Evolutionary conservation across 2,113 vertebrate species (phyloP), one percentile per base, ranked within the genome.

Genomic region (Anoura caudifer): DNA sequence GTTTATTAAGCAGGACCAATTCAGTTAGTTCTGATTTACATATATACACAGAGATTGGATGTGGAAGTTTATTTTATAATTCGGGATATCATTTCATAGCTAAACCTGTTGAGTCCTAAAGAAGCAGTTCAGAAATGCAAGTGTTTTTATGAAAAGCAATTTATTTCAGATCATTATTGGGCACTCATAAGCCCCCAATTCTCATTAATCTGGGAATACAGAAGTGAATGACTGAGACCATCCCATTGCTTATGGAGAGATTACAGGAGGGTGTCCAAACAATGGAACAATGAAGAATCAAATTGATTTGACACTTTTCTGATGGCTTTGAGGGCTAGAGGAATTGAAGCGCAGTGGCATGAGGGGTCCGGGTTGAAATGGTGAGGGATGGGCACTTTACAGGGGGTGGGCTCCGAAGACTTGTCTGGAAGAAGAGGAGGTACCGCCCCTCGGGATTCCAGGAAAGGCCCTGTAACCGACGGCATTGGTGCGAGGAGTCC

Each of bases 191-290:
- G 6, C 31, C 1, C 14, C 20, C 7, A 15, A 1, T 43, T 63
- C 26, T 50, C 38, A 54, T 36, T 52, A 16, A 70, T 52, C 33
- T 41, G 7, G 31, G 70, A 7, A 38, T 12, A 26, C 7, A 4
- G 63, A 59, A 43, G 38, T 41, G 20, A 73, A 16, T 11, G n/a
- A 0, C 2, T 31, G 61, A 83, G 45, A 90, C 31, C 24, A 16
- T 11, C 8, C 12, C 2, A 17, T 3, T 0, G 65, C 7, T 24
- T 4, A 7, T 1, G 2, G 45, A 24, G 26, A 83, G 22, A 4
- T 1, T 20, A n/a, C 28, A 47, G 20, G 31, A 65, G 4, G 4
- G 36, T 7, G 16, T 43, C 20, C 24, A 47, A 31, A 72, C 15
- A 33, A 28, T 31, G 43, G 70, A 16, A 14, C 2, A 20, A 9